phyloP scores from a whole-genome alignment of 1,140 invertebrate genomes.

The Alviniconcha marisindica region DNA sequence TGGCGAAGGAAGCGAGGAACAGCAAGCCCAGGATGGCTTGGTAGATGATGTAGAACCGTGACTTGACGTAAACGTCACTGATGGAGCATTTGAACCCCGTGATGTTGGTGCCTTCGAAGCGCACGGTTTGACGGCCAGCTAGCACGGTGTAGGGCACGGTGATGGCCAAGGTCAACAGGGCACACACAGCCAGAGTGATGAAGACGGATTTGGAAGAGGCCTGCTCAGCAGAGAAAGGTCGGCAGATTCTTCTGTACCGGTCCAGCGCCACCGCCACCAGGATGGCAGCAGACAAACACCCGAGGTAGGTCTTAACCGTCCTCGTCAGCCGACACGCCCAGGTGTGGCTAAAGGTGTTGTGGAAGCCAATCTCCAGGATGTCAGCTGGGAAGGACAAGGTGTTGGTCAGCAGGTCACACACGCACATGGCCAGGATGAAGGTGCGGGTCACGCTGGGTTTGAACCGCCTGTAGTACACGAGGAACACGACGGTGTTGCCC shows the following conservation, averaged over 20 bases:
- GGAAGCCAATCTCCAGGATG: constrained; percentile 54
- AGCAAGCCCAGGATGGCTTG: constrained; percentile 29
- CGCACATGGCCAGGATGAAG: constrained; percentile 57
- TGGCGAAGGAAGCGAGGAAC: constrained; percentile 31
- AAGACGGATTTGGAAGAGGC: background rate
- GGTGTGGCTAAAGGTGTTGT: constrained; percentile 38
- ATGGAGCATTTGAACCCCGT: constrained; percentile 41
- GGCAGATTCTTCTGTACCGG: background rate
- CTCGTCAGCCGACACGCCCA: constrained; percentile 45
- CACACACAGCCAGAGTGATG: background rate
- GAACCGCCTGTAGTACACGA: constrained; percentile 53
- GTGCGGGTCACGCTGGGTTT: constrained; percentile 47
- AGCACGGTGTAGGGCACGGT: constrained; percentile 38
- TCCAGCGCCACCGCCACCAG: constrained; percentile 24
- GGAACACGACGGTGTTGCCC: constrained; percentile 55
- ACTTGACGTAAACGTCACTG: constrained; percentile 31
- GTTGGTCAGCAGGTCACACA: constrained; percentile 54
- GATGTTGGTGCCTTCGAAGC: constrained; percentile 20
- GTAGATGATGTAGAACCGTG: constrained; percentile 36
- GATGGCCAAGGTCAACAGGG: background rate
- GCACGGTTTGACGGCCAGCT: constrained; percentile 34
- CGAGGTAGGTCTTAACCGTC: constrained; percentile 37
- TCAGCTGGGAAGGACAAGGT: constrained; percentile 55
- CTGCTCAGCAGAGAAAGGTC: too few species aligned
- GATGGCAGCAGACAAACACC: background rate